Base-by-base conservation (phyloP, 2,888 invertebrate genomes). In the Aplocera efformata region DNA sequence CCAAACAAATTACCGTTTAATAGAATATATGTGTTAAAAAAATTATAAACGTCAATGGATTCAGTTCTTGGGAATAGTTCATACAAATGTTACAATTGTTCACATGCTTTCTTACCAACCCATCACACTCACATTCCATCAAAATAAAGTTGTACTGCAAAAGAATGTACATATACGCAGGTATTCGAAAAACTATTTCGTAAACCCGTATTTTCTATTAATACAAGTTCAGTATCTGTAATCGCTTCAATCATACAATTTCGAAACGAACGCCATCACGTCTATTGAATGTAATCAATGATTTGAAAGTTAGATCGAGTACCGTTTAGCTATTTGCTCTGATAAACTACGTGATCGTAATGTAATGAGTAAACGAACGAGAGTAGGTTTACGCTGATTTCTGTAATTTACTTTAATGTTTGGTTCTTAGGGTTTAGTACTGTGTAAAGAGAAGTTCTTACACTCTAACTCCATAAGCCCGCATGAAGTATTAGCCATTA, bases 271-370 rank as follows among this genome's bases (percentile, higher is more conserved):
- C 21, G 8, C 29, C 13, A 27, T 41, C 41, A 38, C 41, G 41
- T 38, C 40, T 7, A 41, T 35, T 23, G 33, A 41, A 46, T 28
- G 10, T 20, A 41, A 41, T 46, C 41, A 38, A 31, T 37, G 34
- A 33, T 37, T 37, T 41, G 41, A 41, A 45, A 41, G 41, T 35
- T 34, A 26, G 30, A 40, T 39, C 10, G 5, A 17, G 21, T 21
- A 30, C 26, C 22, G 26, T 34, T 22, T 31, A 42, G 26, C 20
- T 42, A 32, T 42, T 42, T 35, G 35, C 41, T 42, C 13, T 35
- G 31, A 42, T 42, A 35, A 42, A 35, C 31, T 42, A 35, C 41
- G 41, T 42, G 41, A 27, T 42, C 6, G 22, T 8, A 31, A 35
- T 41, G 23, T 34, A 35, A 35, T 42, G 20, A 35, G 7, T 6